Base-by-base conservation (phyloP, 1,140 invertebrate genomes). In the Dinothrombium tinctorium region DNA sequence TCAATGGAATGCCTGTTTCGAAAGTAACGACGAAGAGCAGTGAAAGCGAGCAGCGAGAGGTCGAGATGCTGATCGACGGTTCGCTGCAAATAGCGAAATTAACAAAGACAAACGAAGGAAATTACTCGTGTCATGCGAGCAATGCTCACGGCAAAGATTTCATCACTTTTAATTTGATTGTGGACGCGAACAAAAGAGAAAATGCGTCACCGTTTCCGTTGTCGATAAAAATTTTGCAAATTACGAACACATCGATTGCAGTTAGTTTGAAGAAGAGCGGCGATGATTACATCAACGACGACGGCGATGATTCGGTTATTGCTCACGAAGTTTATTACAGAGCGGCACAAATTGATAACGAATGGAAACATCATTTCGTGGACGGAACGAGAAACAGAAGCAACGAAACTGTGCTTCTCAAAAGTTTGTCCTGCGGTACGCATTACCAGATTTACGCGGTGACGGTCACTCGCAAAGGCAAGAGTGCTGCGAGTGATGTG, bases 141-240 rank as follows among this genome's bases (percentile, higher is more conserved):
- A 52, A 52, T 38, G 26, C 32, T 12, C 50, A 51, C 43, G 51
- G 51, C 9, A 23, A 26, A 14, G 50, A 51, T 42, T 49, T 48
- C 33, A 44, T 52, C 9, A 28, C 7, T 28, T 28, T 37, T 17
- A 37, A 22, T 22, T 19, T 17, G 20, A 40, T 9, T 9, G 12
- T 40, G 14, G 15, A 40, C 12, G 9, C n/a, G 38, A 31, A 28
- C 12, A 23, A n/a, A 7, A 31, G n/a, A 14, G 9, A 31, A 40
- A 26, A 14, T 33, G 9, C 4, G 11, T 7, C 6, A 11, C 24
- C 12, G n/a, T 33, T 12, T 40, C 38, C 4, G 11, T 20, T 14
- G 29, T 31, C 24, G n/a, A 14, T 11, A n/a, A 40, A 15, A 8
- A n/a, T 9, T 14, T 28, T 33, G 5, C 4, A 12, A 26, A 40